phyloP scores from a whole-genome alignment of 2,797 vertebrate species.

The Myotis myotis region DNA sequence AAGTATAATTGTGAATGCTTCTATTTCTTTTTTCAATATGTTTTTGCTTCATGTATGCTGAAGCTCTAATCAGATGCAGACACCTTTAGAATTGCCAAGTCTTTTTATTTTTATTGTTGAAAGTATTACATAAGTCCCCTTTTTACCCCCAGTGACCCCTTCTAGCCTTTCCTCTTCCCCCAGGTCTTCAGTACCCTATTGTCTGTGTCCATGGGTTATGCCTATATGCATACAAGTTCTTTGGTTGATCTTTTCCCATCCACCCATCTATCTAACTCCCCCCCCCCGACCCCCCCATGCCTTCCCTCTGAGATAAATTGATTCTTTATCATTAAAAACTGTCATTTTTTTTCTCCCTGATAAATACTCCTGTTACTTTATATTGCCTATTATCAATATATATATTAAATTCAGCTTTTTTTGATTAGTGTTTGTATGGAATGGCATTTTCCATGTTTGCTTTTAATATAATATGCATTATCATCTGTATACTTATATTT shows the following conservation, averaged over 20 bases:
- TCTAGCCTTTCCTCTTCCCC: no score
- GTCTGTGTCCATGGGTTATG: no score
- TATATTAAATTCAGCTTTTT: background rate
- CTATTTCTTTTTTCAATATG: background rate
- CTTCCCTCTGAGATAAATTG: background rate
- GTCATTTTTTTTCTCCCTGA: background rate
- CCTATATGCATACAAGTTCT: no score
- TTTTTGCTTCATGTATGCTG: constrained; percentile 39
- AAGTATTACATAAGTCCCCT: no score
- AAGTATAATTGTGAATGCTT: constrained; percentile 6
- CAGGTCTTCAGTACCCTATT: no score
- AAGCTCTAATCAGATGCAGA: background rate
- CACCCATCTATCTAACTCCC: no score
- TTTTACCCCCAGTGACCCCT: no score
- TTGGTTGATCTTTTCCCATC: no score
- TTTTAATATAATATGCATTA: background rate
- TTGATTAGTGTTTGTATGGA: background rate
- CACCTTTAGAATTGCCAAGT: background rate
- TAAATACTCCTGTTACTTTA: background rate
- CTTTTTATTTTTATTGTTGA: background rate
- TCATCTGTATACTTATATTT: background rate
- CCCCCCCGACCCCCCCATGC: accelerated
- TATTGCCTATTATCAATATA: background rate
- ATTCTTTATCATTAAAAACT: background rate
- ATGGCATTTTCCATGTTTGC: background rate